Evolutionary conservation across 2,113 vertebrate species (phyloP).

Genomic region (Percopsis transmontana): DNA sequence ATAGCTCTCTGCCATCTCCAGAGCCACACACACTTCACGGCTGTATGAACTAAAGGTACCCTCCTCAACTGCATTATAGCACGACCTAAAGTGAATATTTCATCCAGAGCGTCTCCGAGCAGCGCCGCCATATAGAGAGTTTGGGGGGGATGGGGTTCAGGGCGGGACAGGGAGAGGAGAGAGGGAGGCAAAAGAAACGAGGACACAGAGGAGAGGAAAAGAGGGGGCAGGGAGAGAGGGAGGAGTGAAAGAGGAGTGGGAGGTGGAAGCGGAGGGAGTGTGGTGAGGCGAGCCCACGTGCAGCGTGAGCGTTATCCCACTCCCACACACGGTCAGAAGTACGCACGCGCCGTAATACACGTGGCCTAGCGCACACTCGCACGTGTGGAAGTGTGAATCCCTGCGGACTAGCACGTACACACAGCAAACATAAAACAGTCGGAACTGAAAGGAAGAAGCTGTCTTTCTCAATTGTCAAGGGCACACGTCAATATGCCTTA

Average conservation of each 20-base stretch:
- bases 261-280: constrained; percentile 13
- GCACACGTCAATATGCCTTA: constrained; percentile 6
- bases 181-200: constrained; percentile 45
- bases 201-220: constrained; percentile 12
- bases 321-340: constrained; percentile 50
- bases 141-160: too few species aligned
- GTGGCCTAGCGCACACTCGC: constrained; percentile 19
- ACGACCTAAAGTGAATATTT: too few species aligned
- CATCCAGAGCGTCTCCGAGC: too few species aligned
- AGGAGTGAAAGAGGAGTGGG: constrained; percentile 24
- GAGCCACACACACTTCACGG: too few species aligned
- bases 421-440: background rate
- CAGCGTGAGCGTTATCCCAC: constrained; percentile 64
- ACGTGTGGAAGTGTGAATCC: constrained; percentile 2
- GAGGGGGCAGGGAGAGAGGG: constrained; percentile 37
- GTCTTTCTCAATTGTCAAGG: constrained; percentile 14
- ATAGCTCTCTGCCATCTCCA: too few species aligned
- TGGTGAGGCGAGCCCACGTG: constrained; percentile 50
- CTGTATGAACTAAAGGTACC: too few species aligned
- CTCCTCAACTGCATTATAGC: too few species aligned
- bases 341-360: background rate
- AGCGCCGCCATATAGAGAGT: too few species aligned
- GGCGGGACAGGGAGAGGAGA: too few species aligned
- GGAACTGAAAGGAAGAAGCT: too few species aligned
- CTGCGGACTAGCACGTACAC: background rate